A percentile compares a stretch with the other conserved stretches of the same genome.
phyloP scores from a whole-genome alignment of 37 sponge, comb jelly and placozoan species.

The Corticium candelabrum region DNA sequence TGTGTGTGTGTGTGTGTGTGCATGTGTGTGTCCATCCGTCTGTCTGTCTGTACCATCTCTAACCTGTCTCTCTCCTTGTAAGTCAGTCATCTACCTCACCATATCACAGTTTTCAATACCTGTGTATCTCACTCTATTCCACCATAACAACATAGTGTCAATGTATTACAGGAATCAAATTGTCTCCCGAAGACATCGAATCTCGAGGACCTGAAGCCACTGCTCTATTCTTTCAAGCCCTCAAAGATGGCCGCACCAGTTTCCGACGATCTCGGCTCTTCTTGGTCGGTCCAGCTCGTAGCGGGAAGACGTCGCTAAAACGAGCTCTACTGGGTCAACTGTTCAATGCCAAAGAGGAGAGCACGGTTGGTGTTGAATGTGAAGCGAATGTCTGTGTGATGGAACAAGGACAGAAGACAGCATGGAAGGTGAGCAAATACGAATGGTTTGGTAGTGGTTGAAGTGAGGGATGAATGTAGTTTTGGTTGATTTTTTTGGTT shows the following conservation, averaged over 20 bases:
- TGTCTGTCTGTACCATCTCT: no score
- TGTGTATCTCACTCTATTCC: no score
- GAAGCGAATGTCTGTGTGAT: not conserved
- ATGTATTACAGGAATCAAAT: no score
- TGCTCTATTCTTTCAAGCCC: not conserved
- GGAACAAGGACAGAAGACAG: not conserved
- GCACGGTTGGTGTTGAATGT: not conserved
- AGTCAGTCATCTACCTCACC: no score
- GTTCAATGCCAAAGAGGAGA: not conserved
- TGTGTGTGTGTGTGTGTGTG: no score
- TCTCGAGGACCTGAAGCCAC: not conserved
- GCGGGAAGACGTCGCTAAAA: not conserved
- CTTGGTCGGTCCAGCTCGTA: not conserved
- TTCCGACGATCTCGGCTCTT: not conserved
- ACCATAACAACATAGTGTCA: no score
- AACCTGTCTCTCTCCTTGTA: no score
- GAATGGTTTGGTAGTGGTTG: no score
- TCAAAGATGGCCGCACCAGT: not conserved
- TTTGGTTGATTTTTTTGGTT: no score
- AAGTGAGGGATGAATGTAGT: no score
- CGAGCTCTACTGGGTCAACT: conserved; percentile 1
- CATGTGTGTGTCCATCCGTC: no score
- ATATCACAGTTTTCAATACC: no score
- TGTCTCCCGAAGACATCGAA: not conserved
- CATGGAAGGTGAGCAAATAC: not conserved